phyloP scores from a whole-genome alignment of 2,888 invertebrate genomes.

The Cephonodes hylas region DNA sequence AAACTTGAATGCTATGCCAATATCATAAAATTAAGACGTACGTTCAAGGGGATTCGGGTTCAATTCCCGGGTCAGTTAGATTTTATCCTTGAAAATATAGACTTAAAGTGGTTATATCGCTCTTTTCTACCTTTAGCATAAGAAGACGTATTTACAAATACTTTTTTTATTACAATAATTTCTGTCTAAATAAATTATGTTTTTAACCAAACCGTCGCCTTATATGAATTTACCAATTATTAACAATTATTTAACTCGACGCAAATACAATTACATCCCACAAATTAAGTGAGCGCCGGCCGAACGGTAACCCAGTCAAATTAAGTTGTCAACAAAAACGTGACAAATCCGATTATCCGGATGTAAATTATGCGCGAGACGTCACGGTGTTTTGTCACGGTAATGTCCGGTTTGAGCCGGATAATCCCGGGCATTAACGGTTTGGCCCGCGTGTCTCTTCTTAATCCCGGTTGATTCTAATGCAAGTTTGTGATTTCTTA shows the following conservation, averaged over 20 bases:
- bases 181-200: too few species aligned
- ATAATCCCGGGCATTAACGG: slow-evolving; percentile 43
- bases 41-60: too few species aligned
- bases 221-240: not conserved
- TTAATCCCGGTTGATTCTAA: slow-evolving; percentile 13
- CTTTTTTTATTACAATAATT: too few species aligned
- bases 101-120: too few species aligned
- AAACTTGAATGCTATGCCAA: too few species aligned
- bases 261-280: not conserved
- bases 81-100: too few species aligned
- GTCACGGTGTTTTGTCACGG: slow-evolving; percentile 39
- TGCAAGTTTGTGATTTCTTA: slow-evolving; percentile 11
- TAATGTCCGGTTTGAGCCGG: slow-evolving; percentile 29
- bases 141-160: too few species aligned
- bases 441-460: slow-evolving; percentile 37
- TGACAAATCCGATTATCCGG: slow-evolving; percentile 36
- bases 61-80: too few species aligned
- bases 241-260: not conserved
- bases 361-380: slow-evolving; percentile 43
- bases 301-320: slow-evolving; percentile 12
- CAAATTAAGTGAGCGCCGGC: not conserved
- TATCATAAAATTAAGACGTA: too few species aligned
- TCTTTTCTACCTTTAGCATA: too few species aligned
- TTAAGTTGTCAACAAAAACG: slow-evolving; percentile 21
- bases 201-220: not conserved